These are phyloP conservation scores for Rhabdophis nuchalis DNA, from an alignment of 2,797 vertebrate species.

Conservation along the genomic window DNA sequence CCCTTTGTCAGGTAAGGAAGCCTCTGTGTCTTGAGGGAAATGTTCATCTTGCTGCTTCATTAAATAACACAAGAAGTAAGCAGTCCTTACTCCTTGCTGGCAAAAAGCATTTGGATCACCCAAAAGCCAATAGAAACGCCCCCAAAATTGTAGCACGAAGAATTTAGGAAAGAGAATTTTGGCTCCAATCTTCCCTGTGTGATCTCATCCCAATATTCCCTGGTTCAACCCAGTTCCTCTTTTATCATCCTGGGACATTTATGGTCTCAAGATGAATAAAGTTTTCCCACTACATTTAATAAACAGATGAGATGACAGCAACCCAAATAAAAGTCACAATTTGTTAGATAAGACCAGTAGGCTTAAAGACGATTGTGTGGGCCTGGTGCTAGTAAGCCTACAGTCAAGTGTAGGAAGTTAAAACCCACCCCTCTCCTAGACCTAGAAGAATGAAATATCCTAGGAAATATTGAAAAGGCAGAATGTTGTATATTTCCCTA, in stretches of 20 bases:
- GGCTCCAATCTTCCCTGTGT: not conserved
- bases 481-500: too few species aligned
- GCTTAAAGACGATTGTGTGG: not conserved
- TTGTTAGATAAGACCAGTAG: not conserved
- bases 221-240: not conserved
- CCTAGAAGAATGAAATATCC: too few species aligned
- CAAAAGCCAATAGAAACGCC: not conserved
- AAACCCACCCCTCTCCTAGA: too few species aligned
- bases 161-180: not conserved
- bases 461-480: too few species aligned
- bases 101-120: not conserved
- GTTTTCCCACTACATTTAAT: not conserved
- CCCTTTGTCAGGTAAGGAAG: not conserved
- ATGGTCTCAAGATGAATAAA: not conserved
- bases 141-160: not conserved
- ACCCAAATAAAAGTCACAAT: not conserved
- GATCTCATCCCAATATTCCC: not conserved
- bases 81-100: not conserved
- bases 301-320: not conserved
- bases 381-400: not conserved
- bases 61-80: not conserved
- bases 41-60: not conserved
- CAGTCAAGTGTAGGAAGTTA: too few species aligned
- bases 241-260: not conserved
- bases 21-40: not conserved